Conservation (phyloP, 2,113 vertebrate species). For the Aldabrachelys gigantea region DNA sequence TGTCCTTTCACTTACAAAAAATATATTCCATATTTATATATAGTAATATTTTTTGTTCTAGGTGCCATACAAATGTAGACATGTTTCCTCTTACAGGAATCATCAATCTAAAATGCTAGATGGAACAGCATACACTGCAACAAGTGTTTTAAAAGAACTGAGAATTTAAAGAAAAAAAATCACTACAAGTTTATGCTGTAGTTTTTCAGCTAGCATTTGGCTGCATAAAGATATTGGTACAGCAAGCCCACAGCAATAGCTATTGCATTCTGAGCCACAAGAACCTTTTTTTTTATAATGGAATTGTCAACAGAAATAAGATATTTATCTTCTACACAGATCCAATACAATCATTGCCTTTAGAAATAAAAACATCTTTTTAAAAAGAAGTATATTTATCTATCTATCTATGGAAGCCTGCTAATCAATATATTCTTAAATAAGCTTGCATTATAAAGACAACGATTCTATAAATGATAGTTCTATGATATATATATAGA, state of each 20-base stretch:
- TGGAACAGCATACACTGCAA: not conserved
- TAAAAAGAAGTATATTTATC: not conserved
- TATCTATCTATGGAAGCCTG: not conserved
- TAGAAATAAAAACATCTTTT: not conserved
- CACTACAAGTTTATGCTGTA: not conserved
- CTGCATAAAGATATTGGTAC: not conserved
- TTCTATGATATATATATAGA: not conserved
- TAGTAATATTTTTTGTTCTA: not conserved
- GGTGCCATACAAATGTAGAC: not conserved
- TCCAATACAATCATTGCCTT: not conserved
- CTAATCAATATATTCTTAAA: not conserved
- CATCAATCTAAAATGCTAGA: not conserved
- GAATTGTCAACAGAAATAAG: constrained; percentile 3
- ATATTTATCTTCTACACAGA: not conserved
- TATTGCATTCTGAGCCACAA: not conserved
- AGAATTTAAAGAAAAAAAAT: not conserved
- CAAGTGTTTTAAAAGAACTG: not conserved
- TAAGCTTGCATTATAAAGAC: not conserved
- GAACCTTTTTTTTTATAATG: not conserved
- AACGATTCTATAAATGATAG: not conserved
- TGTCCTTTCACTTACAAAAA: not conserved
- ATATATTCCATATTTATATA: not conserved
- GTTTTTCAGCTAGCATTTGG: not conserved
- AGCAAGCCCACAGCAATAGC: not conserved
- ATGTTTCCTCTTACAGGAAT: not conserved